These are phyloP conservation scores for Idaea aversata DNA, from an alignment of 2,888 invertebrate species.

Conservation along the genomic window DNA sequence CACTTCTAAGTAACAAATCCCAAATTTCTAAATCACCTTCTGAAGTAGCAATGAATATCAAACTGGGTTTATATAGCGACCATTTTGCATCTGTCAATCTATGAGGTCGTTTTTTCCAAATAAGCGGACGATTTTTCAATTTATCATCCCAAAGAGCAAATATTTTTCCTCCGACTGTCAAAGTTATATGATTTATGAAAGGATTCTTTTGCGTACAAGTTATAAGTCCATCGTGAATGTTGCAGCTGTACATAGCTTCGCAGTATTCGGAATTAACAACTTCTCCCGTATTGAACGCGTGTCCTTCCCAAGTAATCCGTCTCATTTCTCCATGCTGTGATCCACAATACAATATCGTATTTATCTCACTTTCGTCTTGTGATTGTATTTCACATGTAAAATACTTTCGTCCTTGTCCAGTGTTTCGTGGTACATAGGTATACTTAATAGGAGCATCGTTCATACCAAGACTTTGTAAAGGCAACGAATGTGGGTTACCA, in stretches of 20 bases:
- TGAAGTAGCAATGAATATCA: slow-evolving; percentile 84
- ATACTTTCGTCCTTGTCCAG: slow-evolving; percentile 64
- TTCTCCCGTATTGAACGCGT: slow-evolving; percentile 82
- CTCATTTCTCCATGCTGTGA: slow-evolving; percentile 70
- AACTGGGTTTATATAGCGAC: slow-evolving; percentile 87
- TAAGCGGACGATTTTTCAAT: slow-evolving; percentile 79
- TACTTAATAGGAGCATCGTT: slow-evolving; percentile 56
- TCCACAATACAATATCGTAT: slow-evolving; percentile 55
- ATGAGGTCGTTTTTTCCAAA: slow-evolving; percentile 83
- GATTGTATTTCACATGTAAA: slow-evolving; percentile 54
- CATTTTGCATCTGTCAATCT: slow-evolving; percentile 84
- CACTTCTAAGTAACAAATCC: slow-evolving; percentile 86
- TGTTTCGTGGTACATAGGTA: slow-evolving; percentile 48
- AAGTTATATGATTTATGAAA: slow-evolving; percentile 80
- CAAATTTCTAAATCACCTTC: slow-evolving; percentile 91
- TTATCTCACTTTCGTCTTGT: slow-evolving; percentile 53
- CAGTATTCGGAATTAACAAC: slow-evolving; percentile 81
- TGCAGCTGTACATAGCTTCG: slow-evolving; percentile 65
- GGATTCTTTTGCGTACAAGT: slow-evolving; percentile 81
- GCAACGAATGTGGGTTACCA: slow-evolving; percentile 58
- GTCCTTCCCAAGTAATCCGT: slow-evolving; percentile 83
- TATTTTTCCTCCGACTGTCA: slow-evolving; percentile 87
- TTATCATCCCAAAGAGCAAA: slow-evolving; percentile 88
- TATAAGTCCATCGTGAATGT: slow-evolving; percentile 87
- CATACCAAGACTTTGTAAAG: slow-evolving; percentile 69